Evolutionary conservation across 2,797 vertebrate genomes (phyloP).

Genomic region (Anguilla anguilla): DNA sequence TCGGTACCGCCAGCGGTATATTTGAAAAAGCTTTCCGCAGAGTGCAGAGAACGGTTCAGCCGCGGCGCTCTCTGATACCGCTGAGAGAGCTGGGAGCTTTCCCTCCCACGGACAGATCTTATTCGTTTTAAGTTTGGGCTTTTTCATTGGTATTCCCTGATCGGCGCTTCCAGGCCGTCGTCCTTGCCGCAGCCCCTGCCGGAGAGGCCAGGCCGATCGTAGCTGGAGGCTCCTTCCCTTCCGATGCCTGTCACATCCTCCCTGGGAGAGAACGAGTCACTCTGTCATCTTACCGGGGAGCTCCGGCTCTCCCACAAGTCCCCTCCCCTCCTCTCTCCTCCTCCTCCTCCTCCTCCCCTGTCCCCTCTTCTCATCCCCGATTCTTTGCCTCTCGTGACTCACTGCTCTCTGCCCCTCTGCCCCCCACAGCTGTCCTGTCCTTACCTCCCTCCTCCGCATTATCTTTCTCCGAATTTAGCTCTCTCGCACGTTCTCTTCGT

Average conservation of each 20-base stretch:
- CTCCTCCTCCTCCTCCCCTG: constrained; percentile 56
- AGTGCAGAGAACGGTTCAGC: not conserved
- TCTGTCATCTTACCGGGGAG: constrained; percentile 77
- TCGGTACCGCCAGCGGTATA: not conserved
- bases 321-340: constrained; percentile 59
- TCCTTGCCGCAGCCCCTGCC: not conserved
- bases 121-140: constrained; percentile 75
- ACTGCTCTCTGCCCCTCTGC: no score
- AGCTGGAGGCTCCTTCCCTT: constrained; percentile 82
- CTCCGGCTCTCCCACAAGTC: not conserved
- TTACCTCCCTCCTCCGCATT: not conserved
- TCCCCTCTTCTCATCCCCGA: not conserved
- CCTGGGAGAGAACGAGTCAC: constrained; percentile 68
- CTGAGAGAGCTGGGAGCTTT: not conserved
- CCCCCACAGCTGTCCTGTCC: no score
- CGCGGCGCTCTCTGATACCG: not conserved
- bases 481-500: not conserved
- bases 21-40: not conserved
- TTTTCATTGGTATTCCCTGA: constrained; percentile 74
- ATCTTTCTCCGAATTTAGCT: not conserved
- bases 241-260: constrained; percentile 82
- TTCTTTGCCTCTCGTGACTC: not conserved
- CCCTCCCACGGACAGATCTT: constrained; percentile 55
- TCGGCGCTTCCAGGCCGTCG: constrained; percentile 60
- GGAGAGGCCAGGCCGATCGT: constrained; percentile 74